Evolutionary conservation across 1,140 invertebrate genomes (phyloP).

Genomic region (Nasonia longicornis): DNA sequence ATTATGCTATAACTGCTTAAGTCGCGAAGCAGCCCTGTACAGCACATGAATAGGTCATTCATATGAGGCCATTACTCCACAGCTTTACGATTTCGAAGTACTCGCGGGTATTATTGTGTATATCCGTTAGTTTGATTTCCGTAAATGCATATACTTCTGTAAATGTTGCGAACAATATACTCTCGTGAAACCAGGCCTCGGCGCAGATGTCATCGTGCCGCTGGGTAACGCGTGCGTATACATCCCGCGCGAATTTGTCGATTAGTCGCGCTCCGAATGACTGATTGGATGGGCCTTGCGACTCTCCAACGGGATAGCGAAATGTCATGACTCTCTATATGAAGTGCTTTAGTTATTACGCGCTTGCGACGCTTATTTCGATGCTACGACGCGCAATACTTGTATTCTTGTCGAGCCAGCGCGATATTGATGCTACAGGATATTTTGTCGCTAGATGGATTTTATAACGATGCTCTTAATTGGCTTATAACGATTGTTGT

Average conservation of each 20-base stretch:
- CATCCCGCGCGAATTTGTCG: neutral
- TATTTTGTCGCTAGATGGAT: too few species aligned
- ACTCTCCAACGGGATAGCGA: neutral
- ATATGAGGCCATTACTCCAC: too few species aligned
- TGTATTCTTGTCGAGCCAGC: neutral
- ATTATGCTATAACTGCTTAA: too few species aligned
- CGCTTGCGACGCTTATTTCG: neutral
- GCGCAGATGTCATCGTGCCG: neutral
- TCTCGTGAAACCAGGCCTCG: too few species aligned
- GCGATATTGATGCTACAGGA: too few species aligned
- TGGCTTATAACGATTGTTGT: neutral
- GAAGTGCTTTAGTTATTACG: slow-evolving; percentile 11
- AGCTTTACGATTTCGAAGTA: too few species aligned
- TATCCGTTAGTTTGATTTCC: too few species aligned
- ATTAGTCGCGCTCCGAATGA: slow-evolving; percentile 32
- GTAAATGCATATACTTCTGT: too few species aligned
- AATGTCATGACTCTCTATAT: neutral
- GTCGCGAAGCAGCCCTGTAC: too few species aligned
- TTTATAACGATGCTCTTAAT: neutral
- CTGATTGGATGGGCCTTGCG: slow-evolving; percentile 37
- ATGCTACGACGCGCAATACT: neutral
- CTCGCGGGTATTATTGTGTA: too few species aligned
- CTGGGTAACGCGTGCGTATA: neutral
- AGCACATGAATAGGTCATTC: too few species aligned
- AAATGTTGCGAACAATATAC: too few species aligned